A percentile compares a stretch with the other conserved stretches of the same genome.
phyloP scores from a whole-genome alignment of 2,113 vertebrate genomes.

The Crocuta crocuta region DNA sequence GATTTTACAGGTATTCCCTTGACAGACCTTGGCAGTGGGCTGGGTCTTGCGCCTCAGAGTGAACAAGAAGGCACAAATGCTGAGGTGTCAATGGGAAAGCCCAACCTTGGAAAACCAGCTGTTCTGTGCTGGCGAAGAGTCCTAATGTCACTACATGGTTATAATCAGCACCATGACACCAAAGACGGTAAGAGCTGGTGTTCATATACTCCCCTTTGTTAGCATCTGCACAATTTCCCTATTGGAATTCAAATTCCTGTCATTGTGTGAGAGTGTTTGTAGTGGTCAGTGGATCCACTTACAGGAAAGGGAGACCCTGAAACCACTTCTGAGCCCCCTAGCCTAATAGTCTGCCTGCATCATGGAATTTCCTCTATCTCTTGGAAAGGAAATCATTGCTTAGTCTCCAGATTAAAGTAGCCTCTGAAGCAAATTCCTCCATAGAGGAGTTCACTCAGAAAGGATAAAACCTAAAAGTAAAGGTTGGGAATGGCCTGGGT shows the following conservation, averaged over 20 bases:
- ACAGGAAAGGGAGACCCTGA: neutral
- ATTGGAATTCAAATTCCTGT: neutral
- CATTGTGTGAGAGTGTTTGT: neutral
- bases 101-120: neutral
- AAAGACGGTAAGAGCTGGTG: neutral
- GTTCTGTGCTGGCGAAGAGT: neutral
- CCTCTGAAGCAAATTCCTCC: neutral
- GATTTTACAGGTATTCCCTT: neutral
- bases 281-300: neutral
- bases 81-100: too few species aligned
- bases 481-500: neutral
- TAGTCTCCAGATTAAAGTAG: neutral
- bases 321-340: neutral
- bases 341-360: neutral
- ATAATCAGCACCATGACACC: neutral
- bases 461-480: neutral
- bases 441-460: neutral
- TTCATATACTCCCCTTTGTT: neutral
- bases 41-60: neutral
- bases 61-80: neutral
- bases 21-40: neutral
- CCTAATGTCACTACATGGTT: neutral
- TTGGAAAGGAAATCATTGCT: neutral
- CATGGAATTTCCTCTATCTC: neutral
- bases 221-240: neutral